phyloP scores from a whole-genome alignment of 2,797 vertebrate genomes.

The Parotocinclus haroldoi region DNA sequence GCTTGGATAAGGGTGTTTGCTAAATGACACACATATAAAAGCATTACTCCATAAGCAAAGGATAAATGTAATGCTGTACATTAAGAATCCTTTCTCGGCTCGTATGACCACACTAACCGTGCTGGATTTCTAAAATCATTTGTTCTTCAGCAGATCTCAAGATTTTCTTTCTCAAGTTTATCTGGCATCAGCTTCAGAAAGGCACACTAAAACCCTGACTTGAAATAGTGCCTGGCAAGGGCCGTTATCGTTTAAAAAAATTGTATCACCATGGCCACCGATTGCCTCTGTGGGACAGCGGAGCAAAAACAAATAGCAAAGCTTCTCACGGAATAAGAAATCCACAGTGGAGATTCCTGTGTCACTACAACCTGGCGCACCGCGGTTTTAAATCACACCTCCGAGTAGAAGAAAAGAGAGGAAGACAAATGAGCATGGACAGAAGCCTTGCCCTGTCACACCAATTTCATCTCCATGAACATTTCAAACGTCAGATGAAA shows the following conservation, averaged over 20 bases:
- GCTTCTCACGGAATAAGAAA: background rate
- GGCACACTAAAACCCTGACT: background rate
- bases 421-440: constrained; percentile 9
- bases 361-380: background rate
- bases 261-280: constrained; percentile 17
- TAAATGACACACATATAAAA: no score
- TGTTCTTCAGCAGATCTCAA: no score
- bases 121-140: no score
- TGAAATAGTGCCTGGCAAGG: background rate
- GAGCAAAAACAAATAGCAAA: background rate
- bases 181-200: no score
- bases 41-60: no score
- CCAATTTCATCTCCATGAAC: constrained; percentile 30
- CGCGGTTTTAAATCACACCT: constrained; percentile 14
- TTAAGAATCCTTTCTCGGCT: no score
- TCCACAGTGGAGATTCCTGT: constrained; percentile 5
- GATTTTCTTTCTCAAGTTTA: no score
- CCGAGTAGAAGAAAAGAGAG: constrained; percentile 1
- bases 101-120: no score
- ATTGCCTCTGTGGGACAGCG: constrained; percentile 2
- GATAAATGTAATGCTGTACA: no score
- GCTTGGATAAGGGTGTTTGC: no score
- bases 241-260: constrained; percentile 7
- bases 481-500: constrained; percentile 37
- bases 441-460: constrained; percentile 32